Percentiles rank a stretch among this genome's conserved stretches.
Conservation (phyloP, 23 tunicate species). For the Styela plicata region DNA sequence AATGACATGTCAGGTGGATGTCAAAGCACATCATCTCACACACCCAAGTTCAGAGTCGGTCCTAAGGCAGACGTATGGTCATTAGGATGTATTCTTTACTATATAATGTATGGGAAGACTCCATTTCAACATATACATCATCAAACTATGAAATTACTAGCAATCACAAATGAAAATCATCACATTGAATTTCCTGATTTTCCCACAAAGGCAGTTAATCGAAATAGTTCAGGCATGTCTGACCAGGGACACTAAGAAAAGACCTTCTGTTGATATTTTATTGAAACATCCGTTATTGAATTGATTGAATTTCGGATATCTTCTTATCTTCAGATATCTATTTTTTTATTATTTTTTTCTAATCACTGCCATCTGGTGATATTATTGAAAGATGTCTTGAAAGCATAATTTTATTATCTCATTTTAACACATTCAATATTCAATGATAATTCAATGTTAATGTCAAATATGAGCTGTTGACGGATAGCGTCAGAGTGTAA, state of each 20-base stretch:
- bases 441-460: no score
- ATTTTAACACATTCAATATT: no score
- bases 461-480: no score
- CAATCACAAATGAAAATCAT: slow-evolving; percentile 66
- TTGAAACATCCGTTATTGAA: slow-evolving; percentile 23
- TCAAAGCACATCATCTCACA: neutral
- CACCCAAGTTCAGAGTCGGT: slow-evolving; percentile 40
- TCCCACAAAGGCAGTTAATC: slow-evolving; percentile 24
- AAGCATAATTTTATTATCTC: no score
- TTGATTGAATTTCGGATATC: neutral
- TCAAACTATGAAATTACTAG: slow-evolving; percentile 53
- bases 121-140: slow-evolving; percentile 88
- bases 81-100: slow-evolving; percentile 78
- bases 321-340: no score
- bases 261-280: slow-evolving; percentile 75
- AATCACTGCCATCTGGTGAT: no score
- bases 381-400: no score
- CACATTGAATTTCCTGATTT: slow-evolving; percentile 67
- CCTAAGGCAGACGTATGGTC: slow-evolving; percentile 93
- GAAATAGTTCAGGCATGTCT: slow-evolving; percentile 58
- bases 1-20: slow-evolving; percentile 49
- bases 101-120: slow-evolving; percentile 79
- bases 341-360: no score
- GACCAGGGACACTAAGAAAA: slow-evolving; percentile 49
- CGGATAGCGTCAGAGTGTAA: no score